These are phyloP conservation scores for Setophaga petechia DNA, from an alignment of 2,113 vertebrate species.

Conservation along the genomic window DNA sequence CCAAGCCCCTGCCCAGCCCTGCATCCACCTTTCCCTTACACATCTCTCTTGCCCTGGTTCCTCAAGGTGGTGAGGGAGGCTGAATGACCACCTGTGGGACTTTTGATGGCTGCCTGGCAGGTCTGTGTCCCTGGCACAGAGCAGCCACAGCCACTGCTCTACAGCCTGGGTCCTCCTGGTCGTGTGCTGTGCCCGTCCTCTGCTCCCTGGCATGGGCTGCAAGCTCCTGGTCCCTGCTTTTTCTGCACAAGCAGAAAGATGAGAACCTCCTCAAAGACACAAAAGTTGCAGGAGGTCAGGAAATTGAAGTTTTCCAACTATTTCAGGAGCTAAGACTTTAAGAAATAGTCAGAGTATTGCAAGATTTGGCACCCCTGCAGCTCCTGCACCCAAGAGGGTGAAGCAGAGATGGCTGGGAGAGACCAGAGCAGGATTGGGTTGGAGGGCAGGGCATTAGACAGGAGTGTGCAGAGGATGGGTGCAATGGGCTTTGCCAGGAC, in stretches of 20 bases:
- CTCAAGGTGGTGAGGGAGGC: neutral
- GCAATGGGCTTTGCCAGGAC: neutral
- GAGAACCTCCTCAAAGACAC: neutral
- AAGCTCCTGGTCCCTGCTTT: neutral
- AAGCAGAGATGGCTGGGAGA: conserved; percentile 12
- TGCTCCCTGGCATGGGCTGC: neutral
- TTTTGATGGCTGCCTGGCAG: neutral
- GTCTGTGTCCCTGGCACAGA: neutral
- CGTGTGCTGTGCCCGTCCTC: neutral
- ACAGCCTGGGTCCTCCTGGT: neutral
- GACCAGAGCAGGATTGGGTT: neutral
- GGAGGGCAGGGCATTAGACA: neutral
- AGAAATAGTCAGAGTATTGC: neutral
- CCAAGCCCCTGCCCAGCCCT: neutral
- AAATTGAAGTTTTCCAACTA: neutral
- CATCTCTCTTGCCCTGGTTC: neutral
- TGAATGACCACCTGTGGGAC: neutral
- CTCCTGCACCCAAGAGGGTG: conserved; percentile 13
- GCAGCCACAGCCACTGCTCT: neutral
- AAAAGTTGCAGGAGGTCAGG: neutral
- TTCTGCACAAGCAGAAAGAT: neutral
- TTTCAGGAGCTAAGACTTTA: conserved; percentile 29
- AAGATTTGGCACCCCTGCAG: neutral
- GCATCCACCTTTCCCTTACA: neutral
- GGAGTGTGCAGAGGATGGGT: neutral